A percentile compares a stretch with the other conserved stretches of the same genome.
Evolutionary conservation across 2,797 vertebrate species (phyloP).

Genomic region (Lycodopsis pacificus): DNA sequence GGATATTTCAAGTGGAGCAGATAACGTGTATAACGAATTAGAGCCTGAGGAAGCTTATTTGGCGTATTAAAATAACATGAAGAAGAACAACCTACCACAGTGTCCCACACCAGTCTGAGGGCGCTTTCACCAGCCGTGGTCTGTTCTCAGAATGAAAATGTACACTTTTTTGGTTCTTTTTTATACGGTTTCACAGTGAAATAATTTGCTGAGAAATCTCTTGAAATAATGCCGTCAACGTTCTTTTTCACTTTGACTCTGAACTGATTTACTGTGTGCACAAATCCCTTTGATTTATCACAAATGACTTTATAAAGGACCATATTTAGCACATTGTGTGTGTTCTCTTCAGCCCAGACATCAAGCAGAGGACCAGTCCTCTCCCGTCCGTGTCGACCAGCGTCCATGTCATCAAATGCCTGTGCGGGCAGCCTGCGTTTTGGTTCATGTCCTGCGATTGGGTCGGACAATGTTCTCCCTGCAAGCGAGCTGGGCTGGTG

Average conservation of each 20-base stretch:
- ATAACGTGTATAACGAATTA: not conserved
- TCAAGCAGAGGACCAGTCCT: not conserved
- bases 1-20: constrained; percentile 14
- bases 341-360: not conserved
- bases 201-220: too few species aligned
- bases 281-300: not conserved
- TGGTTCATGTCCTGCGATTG: too few species aligned
- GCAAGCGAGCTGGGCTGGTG: not conserved
- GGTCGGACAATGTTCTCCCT: too few species aligned
- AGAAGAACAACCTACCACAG: not conserved
- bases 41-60: constrained; percentile 18
- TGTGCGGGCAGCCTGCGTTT: too few species aligned
- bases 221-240: too few species aligned
- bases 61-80: not conserved
- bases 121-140: not conserved
- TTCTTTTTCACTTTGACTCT: not conserved
- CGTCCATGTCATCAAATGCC: not conserved
- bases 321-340: not conserved
- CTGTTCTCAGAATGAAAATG: too few species aligned
- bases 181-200: too few species aligned
- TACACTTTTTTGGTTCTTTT: too few species aligned
- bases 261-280: not conserved
- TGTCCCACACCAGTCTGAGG: not conserved
- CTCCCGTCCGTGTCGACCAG: not conserved
- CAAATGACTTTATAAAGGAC: not conserved